phyloP scores from a whole-genome alignment of 2,888 invertebrate species.

The Dasysyrphus tricinctus region DNA sequence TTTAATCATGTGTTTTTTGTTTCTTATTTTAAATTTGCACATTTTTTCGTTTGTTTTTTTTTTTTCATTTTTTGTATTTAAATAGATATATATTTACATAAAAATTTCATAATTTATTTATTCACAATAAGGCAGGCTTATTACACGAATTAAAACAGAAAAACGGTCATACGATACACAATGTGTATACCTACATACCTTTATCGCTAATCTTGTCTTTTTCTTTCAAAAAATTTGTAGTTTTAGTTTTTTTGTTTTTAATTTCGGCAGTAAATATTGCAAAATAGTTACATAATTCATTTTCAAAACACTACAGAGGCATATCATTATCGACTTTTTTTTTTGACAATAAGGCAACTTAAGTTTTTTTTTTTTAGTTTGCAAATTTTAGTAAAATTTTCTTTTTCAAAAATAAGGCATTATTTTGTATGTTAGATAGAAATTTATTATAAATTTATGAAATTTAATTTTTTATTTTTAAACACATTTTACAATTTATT shows the following conservation, averaged over 20 bases:
- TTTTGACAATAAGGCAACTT: constrained; percentile 69
- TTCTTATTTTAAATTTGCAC: constrained; percentile 66
- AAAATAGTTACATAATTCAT: constrained; percentile 36
- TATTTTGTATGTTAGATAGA: constrained; percentile 28
- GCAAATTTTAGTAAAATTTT: constrained; percentile 48
- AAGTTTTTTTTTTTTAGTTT: constrained; percentile 49
- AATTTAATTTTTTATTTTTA: constrained; percentile 4
- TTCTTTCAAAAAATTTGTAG: constrained; percentile 29
- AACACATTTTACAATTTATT: constrained; percentile 42
- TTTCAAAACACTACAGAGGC: constrained; percentile 28
- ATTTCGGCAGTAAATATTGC: constrained; percentile 55
- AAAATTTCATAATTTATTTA: constrained; percentile 54
- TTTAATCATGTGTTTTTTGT: constrained; percentile 10
- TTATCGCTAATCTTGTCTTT: constrained; percentile 27
- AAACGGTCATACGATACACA: not conserved
- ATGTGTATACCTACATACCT: constrained; percentile 1
- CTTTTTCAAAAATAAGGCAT: constrained; percentile 66
- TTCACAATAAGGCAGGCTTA: constrained; percentile 71
- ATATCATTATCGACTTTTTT: not conserved
- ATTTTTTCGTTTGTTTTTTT: constrained; percentile 31
- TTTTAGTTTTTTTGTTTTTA: constrained; percentile 13
- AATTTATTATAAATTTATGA: constrained; percentile 12
- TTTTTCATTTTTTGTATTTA: constrained; percentile 9
- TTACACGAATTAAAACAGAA: constrained; percentile 8
- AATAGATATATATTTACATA: constrained; percentile 60